Percentiles rank a stretch among this genome's conserved stretches.
These are phyloP conservation scores for Syngnathus typhle DNA, from an alignment of 2,113 vertebrate species.

Conservation along the genomic window DNA sequence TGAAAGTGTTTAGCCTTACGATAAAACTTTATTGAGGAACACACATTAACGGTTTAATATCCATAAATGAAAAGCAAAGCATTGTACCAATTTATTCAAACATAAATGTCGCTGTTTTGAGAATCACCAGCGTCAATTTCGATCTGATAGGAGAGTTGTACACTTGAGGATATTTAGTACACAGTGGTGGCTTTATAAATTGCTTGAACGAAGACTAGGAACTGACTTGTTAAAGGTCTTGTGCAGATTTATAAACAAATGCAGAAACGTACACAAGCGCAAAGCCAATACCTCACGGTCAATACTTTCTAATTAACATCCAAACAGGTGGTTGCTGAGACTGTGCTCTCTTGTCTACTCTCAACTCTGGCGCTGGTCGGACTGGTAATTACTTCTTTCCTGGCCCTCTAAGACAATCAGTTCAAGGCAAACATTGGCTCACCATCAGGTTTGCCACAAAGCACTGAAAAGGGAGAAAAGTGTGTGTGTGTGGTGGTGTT, in stretches of 20 bases:
- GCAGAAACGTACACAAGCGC: background rate
- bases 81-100: background rate
- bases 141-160: background rate
- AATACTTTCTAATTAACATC: slow-evolving; percentile 25
- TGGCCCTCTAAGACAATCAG: slow-evolving; percentile 24
- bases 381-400: slow-evolving; percentile 42
- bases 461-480: slow-evolving; percentile 34
- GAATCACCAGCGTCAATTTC: background rate
- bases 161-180: background rate
- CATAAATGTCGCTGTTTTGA: background rate
- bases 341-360: slow-evolving; percentile 13
- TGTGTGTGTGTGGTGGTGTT: slow-evolving; percentile 16
- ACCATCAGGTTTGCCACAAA: slow-evolving; percentile 32
- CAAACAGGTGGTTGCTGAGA: slow-evolving; percentile 2
- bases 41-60: background rate
- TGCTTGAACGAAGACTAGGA: background rate
- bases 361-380: slow-evolving; percentile 16
- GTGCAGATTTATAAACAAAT: slow-evolving; percentile 5
- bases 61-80: background rate
- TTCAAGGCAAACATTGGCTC: slow-evolving; percentile 49
- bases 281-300: slow-evolving; percentile 3
- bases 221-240: slow-evolving; percentile 9
- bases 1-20: background rate
- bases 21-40: background rate
- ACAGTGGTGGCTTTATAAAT: background rate